phyloP scores from a whole-genome alignment of 2,888 invertebrate species.

The Crioceris asparagi region DNA sequence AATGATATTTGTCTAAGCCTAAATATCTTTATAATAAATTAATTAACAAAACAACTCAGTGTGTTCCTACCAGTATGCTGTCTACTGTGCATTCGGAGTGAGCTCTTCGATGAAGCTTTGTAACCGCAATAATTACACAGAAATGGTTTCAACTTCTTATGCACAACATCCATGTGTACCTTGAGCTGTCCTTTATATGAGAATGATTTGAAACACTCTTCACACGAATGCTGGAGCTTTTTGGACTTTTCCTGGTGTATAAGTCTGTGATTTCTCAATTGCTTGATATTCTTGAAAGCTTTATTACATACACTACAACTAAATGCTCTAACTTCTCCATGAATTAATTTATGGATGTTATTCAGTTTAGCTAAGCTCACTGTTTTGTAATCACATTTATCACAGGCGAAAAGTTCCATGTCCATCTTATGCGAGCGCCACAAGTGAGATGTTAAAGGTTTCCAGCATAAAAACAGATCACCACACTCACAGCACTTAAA shows the following conservation, averaged over 20 bases:
- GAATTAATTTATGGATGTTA: conserved; percentile 66
- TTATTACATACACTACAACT: conserved; percentile 54
- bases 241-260: conserved; percentile 42
- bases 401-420: conserved; percentile 68
- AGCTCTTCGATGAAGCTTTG: conserved; percentile 51
- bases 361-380: conserved; percentile 57
- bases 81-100: conserved; percentile 55
- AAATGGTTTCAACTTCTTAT: conserved; percentile 55
- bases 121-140: conserved; percentile 59
- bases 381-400: conserved; percentile 63
- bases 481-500: conserved; percentile 60
- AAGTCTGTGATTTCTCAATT: conserved; percentile 64
- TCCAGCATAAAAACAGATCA: conserved; percentile 47
- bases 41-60: neutral
- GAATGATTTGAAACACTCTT: conserved; percentile 50
- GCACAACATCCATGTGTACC: conserved; percentile 50
- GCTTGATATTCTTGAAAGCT: conserved; percentile 68
- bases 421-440: conserved; percentile 70
- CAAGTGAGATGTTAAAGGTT: conserved; percentile 62
- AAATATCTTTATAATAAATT: no score
- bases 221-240: conserved; percentile 37
- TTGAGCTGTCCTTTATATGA: conserved; percentile 43
- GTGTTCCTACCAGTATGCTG: conserved; percentile 54
- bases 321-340: conserved; percentile 51
- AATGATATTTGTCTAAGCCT: no score